Percentiles rank a stretch among this genome's conserved stretches.
phyloP scores from a whole-genome alignment of 2,888 invertebrate genomes.

The Opisthograptis luteolata region DNA sequence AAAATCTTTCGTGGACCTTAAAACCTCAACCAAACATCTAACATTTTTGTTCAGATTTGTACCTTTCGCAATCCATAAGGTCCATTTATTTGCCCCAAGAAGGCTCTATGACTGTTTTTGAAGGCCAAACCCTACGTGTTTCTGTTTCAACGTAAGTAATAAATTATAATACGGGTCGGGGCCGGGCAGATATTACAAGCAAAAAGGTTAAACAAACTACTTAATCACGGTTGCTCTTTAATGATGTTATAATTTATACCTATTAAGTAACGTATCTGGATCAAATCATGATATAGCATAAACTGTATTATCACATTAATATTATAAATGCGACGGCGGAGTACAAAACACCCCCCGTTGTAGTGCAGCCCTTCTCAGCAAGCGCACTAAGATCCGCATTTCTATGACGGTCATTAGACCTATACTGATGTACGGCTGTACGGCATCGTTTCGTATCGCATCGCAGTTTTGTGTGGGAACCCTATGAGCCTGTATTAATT shows the following conservation, averaged over 20 bases:
- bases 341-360: too few relatives aligned
- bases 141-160: conserved; percentile 34
- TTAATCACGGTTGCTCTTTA: conserved; percentile 24
- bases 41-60: background rate
- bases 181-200: conserved; percentile 26
- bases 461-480: too few relatives aligned
- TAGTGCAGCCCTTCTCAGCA: too few relatives aligned
- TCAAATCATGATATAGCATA: conserved; percentile 3
- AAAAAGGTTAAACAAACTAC: conserved; percentile 31
- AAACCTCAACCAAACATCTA: background rate
- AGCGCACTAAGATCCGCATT: too few relatives aligned
- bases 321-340: too few relatives aligned
- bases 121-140: conserved; percentile 19
- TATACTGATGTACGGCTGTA: too few relatives aligned
- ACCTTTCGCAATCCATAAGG: background rate
- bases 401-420: too few relatives aligned
- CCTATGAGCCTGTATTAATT: too few relatives aligned
- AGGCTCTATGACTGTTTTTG: conserved; percentile 8
- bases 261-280: background rate
- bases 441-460: too few relatives aligned
- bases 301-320: too few relatives aligned
- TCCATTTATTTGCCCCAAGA: conserved; percentile 6
- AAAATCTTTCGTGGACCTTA: too few relatives aligned
- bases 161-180: conserved; percentile 40
- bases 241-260: conserved; percentile 24